phyloP scores from a whole-genome alignment of 2,888 invertebrate genomes.

The Sepiola atlantica region DNA sequence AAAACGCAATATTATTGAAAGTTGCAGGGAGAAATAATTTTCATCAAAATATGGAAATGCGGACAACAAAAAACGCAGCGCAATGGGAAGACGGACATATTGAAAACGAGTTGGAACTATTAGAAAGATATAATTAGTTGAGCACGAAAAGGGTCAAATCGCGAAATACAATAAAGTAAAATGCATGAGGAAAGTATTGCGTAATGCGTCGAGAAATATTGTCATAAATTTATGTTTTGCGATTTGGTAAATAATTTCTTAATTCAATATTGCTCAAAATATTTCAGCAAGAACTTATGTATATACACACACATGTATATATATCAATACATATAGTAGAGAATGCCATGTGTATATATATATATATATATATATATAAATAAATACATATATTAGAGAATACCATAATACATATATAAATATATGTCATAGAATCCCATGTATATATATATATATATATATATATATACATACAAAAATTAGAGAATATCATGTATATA shows the following conservation, averaged over 20 bases:
- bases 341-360: too few species aligned
- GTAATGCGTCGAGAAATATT: background rate
- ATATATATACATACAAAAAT: too few species aligned
- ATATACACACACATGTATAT: background rate
- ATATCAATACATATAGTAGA: too few species aligned
- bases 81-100: background rate
- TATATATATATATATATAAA: too few species aligned
- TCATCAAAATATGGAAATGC: constrained; percentile 12
- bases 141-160: background rate
- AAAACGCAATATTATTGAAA: background rate
- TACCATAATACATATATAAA: too few species aligned
- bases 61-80: background rate
- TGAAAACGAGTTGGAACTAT: background rate
- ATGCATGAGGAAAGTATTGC: background rate
- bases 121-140: background rate
- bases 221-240: background rate
- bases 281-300: background rate
- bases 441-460: too few species aligned
- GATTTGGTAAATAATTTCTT: background rate
- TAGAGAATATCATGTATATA: too few species aligned
- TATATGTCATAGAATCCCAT: too few species aligned
- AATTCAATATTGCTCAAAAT: constrained; percentile 32
- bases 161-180: background rate
- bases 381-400: too few species aligned
- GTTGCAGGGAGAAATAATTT: background rate